Evolutionary conservation across 1,140 invertebrate species (phyloP), one percentile per base, ranked within the genome.

Genomic region (Diachasmimorpha longicaudata): DNA sequence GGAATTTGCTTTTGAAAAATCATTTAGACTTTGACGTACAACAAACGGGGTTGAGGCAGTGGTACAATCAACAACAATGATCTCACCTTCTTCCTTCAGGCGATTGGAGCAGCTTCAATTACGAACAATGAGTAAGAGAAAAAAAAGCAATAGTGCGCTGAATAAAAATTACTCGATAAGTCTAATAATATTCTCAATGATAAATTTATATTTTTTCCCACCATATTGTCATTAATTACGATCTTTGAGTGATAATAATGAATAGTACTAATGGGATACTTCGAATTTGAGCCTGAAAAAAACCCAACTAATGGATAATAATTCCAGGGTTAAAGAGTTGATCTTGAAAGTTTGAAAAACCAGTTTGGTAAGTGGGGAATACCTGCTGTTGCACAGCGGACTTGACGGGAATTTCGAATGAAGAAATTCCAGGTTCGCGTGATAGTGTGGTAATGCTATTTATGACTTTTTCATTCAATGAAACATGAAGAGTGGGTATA

Each of bases 41-140:
- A 70, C 11, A 10, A 70, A 70, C 69, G 69, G 69, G 69, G 42
- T 48, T 70, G 69, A 70, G 44, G 69, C 69, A 70, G 48, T 23
- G 48, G 14, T 23, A 6, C 58, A 63, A 63, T 63, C 58, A 63
- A 23, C 23, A 63, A 25, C 23, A 63, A 31, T 63, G 58, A 63
- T 63, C 23, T 63, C 58, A 63, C 58, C 19, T 25, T 63, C 58
- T 55, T 55, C 48, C 48, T 55, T 21, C n/a, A 55, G n/a, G 48
- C 48, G n/a, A 55, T 6, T 55, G 19, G 19, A 55, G 48, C 19
- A 55, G 4, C 19, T 19, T 55, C 19, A 19, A 63, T 19, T 25
- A 63, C 23, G 23, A 63, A 63, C 19, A 63, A 63, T 63, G 58
- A 63, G 23, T 13, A 25, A 23, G 14, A 63, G 58, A 63, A 63